A percentile compares a stretch with the other conserved stretches of the same genome.
Evolutionary conservation across 2,888 invertebrate species (phyloP).

Genomic region (Eupithecia subfuscata): DNA sequence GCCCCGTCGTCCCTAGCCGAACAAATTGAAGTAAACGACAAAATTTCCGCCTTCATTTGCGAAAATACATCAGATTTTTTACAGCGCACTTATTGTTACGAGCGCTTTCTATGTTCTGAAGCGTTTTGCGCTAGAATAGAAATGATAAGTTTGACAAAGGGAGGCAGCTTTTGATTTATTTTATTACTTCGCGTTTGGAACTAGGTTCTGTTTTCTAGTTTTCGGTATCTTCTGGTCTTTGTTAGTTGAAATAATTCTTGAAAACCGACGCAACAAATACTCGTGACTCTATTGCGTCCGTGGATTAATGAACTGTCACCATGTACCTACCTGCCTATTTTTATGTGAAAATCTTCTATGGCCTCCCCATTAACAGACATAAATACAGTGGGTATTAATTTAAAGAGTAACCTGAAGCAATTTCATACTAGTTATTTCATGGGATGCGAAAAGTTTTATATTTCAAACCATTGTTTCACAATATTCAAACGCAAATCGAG

Average conservation of each 20-base stretch:
- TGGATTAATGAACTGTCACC: background rate
- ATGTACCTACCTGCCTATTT: background rate
- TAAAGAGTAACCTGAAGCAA: background rate
- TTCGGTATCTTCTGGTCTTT: constrained; percentile 8
- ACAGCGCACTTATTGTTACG: constrained; percentile 36
- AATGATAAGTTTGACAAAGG: constrained; percentile 39
- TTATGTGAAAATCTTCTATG: background rate
- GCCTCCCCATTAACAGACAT: background rate
- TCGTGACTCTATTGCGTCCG: background rate
- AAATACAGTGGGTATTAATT: background rate
- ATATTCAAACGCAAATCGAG: constrained; percentile 5
- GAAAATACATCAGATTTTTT: constrained; percentile 52
- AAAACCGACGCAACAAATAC: background rate
- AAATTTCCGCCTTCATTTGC: constrained; percentile 65
- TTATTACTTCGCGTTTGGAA: constrained; percentile 34
- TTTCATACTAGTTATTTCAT: background rate
- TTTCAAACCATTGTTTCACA: background rate
- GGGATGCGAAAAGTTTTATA: background rate
- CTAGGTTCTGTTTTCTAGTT: constrained; percentile 28
- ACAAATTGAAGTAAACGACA: constrained; percentile 66
- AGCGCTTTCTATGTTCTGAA: constrained; percentile 21
- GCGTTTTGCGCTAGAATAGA: constrained; percentile 20
- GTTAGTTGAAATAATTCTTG: background rate
- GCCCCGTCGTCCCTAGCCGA: constrained; percentile 50
- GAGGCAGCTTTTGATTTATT: constrained; percentile 41